Evolutionary conservation across 2,888 invertebrate genomes (phyloP).

Genomic region (Drepana falcataria): DNA sequence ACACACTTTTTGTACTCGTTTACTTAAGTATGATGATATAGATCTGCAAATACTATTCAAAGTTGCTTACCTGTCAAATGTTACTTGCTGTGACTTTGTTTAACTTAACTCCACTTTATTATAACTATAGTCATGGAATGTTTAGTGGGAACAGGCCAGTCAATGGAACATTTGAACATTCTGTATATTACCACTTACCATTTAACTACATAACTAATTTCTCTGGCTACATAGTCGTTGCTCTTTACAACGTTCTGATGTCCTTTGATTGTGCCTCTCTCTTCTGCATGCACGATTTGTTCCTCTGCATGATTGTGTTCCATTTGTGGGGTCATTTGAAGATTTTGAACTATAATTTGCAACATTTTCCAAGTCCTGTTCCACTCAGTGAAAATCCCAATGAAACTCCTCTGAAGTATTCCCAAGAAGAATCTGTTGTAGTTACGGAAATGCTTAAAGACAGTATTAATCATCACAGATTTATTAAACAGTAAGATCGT

Average conservation of each 20-base stretch:
- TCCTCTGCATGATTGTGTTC: slow-evolving; percentile 24
- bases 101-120: neutral
- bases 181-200: neutral
- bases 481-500: slow-evolving; percentile 11
- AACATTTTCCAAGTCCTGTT: slow-evolving; percentile 13
- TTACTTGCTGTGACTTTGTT: neutral
- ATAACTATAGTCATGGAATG: neutral
- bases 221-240: neutral
- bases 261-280: neutral
- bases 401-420: neutral
- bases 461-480: slow-evolving; percentile 9
- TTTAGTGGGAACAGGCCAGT: neutral
- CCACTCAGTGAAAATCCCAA: neutral
- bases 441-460: slow-evolving; percentile 7
- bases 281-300: slow-evolving; percentile 21
- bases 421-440: neutral
- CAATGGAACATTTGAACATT: neutral
- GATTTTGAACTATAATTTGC: slow-evolving; percentile 21
- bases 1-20: too few species aligned
- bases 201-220: neutral
- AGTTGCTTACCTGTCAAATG: neutral
- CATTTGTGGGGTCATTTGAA: slow-evolving; percentile 28
- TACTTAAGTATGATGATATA: too few species aligned
- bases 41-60: neutral
- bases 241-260: neutral